phyloP scores from a whole-genome alignment of 1,140 invertebrate species.

The Tenebrio molitor region DNA sequence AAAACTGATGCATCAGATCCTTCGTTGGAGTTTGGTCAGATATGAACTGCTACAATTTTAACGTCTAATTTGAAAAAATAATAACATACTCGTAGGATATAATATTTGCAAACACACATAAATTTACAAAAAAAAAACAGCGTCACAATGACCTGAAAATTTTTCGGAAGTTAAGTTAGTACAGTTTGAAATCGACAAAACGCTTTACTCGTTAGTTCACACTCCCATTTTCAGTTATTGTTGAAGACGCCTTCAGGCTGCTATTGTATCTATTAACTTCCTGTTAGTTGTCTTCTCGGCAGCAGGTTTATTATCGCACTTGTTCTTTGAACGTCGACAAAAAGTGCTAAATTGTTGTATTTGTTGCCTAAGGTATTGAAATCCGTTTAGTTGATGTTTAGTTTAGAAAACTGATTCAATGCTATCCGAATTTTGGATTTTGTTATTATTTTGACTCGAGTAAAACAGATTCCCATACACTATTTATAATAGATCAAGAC shows the following conservation, averaged over 20 bases:
- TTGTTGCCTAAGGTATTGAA: constrained; percentile 28
- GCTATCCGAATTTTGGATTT: constrained; percentile 6
- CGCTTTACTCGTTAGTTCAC: constrained; percentile 6
- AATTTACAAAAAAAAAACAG: too few relatives aligned
- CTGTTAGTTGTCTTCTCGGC: constrained; percentile 24
- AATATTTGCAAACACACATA: too few relatives aligned
- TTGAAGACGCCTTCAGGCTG: constrained; percentile 8
- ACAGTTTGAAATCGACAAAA: neutral
- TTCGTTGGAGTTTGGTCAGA: too few relatives aligned
- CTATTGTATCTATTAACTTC: constrained; percentile 39
- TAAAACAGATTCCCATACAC: too few relatives aligned
- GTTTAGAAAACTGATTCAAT: constrained; percentile 27
- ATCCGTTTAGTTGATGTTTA: constrained; percentile 29
- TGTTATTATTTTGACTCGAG: too few relatives aligned
- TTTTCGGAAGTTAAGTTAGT: neutral
- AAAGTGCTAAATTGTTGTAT: constrained; percentile 30
- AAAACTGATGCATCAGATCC: too few relatives aligned
- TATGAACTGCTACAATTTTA: too few relatives aligned
- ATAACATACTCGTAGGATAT: too few relatives aligned
- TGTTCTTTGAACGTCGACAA: constrained; percentile 28
- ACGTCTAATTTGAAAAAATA: too few relatives aligned
- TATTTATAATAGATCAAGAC: too few relatives aligned
- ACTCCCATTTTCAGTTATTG: constrained; percentile 34
- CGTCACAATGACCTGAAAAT: too few relatives aligned
- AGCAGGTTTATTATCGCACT: constrained; percentile 34